Evolutionary conservation across 2,113 vertebrate genomes (phyloP).

Genomic region (Sarotherodon lohbergeri): DNA sequence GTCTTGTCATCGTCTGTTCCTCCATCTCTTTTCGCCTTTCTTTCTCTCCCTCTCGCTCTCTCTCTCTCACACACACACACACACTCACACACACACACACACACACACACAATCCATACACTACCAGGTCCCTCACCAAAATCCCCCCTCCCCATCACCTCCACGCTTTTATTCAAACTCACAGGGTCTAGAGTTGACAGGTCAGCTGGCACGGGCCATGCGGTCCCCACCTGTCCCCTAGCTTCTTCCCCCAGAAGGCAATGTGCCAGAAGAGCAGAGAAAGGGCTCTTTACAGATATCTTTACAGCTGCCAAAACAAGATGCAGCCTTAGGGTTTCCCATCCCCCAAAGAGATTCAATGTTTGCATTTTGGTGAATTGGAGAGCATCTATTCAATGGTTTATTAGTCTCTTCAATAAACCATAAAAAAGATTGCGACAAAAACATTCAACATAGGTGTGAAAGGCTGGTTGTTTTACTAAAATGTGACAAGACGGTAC

Average conservation of each 20-base stretch:
- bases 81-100: not conserved
- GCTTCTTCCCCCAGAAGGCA: conserved; percentile 59
- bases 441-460: not conserved
- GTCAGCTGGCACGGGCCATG: conserved; percentile 66
- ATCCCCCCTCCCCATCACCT: not conserved
- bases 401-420: not conserved
- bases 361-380: conserved; percentile 8
- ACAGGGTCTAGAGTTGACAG: conserved; percentile 68
- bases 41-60: not conserved
- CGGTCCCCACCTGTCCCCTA: conserved; percentile 69
- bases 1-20: conserved; percentile 59
- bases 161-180: conserved; percentile 42
- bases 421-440: not conserved
- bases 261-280: conserved; percentile 44
- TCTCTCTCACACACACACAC: not conserved
- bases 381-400: not conserved
- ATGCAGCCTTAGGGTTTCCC: conserved; percentile 31
- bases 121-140: conserved; percentile 8
- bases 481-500: not conserved
- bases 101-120: not conserved
- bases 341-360: conserved; percentile 31
- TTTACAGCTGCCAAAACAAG: conserved; percentile 55
- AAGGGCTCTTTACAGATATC: conserved; percentile 21
- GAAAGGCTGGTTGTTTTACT: not conserved
- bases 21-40: conserved; percentile 45